Evolutionary conservation across 2,888 invertebrate genomes (phyloP), one percentile per base, ranked within the genome.

Genomic region (Sarcophaga carnaria): DNA sequence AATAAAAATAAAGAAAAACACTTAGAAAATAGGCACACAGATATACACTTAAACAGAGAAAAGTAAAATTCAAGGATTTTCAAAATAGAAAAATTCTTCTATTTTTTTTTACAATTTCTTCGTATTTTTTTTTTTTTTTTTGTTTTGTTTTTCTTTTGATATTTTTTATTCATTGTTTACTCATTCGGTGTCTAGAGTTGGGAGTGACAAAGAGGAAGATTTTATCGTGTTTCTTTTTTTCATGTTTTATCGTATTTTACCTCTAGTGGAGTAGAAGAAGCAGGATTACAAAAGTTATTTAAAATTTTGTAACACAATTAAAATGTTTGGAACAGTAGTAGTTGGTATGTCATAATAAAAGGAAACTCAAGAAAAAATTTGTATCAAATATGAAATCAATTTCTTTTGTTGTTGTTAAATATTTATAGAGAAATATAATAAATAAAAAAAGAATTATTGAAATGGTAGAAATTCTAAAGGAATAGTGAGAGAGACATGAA

Each of bases 181-280:
- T 78, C 74, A 78, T 62, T 74, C 76, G 59, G 17, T 80, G 77
- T 78, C 72, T 69, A 69, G 63, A 76, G 47, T 76, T 69, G 81
- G 72, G 37, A 69, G 54, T 80, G 49, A 59, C 71, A 72, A 54
- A 71, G 76, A 74, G 80, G 49, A 59, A 69, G 54, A 69, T 63
- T 37, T 20, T 66, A 6, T 22, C 25, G 14, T 74, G 86, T 89
- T 86, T 88, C 14, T 62, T 74, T 63, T 20, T 66, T 6, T 22
- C 25, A n/a, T 74, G 85, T 88, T 86, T 88, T 80, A 88, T 88
- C 75, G 89, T 88, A 80, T 88, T 88, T 91, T 90, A 90, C 92
- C 92, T 92, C 92, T 92, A 92, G 89, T 90, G 12, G 54, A 54
- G 90, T 90, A 90, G 91, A 91, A 92, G 91, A 91, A 90, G 91